phyloP scores from a whole-genome alignment of 2,888 invertebrate species.

The Heliconius sara region DNA sequence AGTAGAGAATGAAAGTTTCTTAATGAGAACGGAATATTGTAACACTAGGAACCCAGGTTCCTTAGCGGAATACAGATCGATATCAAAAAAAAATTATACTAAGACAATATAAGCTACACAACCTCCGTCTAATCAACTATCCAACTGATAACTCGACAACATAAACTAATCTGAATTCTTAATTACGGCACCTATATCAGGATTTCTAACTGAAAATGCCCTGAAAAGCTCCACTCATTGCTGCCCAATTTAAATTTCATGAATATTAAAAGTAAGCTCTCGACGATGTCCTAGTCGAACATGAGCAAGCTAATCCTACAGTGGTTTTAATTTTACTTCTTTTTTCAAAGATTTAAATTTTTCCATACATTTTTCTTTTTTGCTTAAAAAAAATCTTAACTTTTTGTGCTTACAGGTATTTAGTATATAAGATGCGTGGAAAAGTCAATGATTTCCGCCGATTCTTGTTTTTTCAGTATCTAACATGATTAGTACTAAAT shows the following conservation, averaged over 20 bases:
- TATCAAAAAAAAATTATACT: no score
- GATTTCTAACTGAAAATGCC: constrained; percentile 26
- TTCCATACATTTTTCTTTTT: not conserved
- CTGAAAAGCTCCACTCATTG: constrained; percentile 31
- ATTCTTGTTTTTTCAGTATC: no score
- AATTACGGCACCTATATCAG: constrained; percentile 25
- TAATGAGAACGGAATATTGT: no score
- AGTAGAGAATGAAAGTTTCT: no score
- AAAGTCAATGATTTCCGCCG: no score
- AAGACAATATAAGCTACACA: not conserved
- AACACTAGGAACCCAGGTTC: no score
- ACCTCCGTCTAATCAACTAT: not conserved
- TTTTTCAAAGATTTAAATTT: not conserved
- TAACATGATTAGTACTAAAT: no score
- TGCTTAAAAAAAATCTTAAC: not conserved
- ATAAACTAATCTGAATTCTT: constrained; percentile 14
- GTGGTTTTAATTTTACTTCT: constrained; percentile 6
- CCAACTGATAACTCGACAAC: not conserved
- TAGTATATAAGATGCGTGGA: no score
- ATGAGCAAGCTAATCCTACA: constrained; percentile 19
- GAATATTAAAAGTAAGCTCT: constrained; percentile 38
- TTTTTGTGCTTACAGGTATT: no score
- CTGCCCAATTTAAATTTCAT: constrained; percentile 42
- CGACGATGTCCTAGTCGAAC: constrained; percentile 26
- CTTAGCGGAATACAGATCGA: no score